Percentiles rank a stretch among this genome's conserved stretches.
These are phyloP conservation scores for Drosophila seguyi DNA, from an alignment of 1,140 invertebrate species.

Conservation along the genomic window DNA sequence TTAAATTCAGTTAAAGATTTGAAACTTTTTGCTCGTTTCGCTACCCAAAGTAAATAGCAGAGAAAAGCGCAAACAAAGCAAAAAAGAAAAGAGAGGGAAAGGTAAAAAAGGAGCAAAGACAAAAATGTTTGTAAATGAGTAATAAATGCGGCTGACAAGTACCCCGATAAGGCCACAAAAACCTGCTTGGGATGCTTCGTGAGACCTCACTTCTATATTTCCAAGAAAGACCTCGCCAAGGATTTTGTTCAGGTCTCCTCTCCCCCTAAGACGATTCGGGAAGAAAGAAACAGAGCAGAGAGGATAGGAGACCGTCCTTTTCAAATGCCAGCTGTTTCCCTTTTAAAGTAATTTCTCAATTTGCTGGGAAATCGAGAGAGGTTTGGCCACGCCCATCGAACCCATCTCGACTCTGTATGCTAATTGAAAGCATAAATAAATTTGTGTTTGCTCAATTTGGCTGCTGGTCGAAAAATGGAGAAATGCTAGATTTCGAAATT, in stretches of 20 bases:
- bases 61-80: conserved; percentile 31
- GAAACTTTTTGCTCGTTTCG: conserved; percentile 73
- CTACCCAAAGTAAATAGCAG: conserved; percentile 73
- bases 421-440: too few relatives aligned
- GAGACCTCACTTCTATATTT: conserved; percentile 4
- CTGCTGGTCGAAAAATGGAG: too few relatives aligned
- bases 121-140: conserved; percentile 80
- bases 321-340: conserved; percentile 36
- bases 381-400: too few relatives aligned
- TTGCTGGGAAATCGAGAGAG: too few relatives aligned
- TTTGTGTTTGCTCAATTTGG: too few relatives aligned
- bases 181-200: background rate
- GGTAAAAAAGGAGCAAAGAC: too few relatives aligned
- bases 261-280: conserved; percentile 6
- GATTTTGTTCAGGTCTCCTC: conserved; percentile 65
- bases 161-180: background rate
- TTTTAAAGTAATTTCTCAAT: too few relatives aligned
- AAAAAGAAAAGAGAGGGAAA: conserved; percentile 47
- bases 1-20: conserved; percentile 79
- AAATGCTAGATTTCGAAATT: too few relatives aligned
- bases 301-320: background rate
- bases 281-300: conserved; percentile 1
- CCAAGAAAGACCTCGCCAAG: conserved; percentile 14
- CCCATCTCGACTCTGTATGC: too few relatives aligned
- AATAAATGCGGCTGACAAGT: conserved; percentile 51